Evolutionary conservation across 2,113 vertebrate genomes (phyloP).

Genomic region (Atrichornis clamosus): DNA sequence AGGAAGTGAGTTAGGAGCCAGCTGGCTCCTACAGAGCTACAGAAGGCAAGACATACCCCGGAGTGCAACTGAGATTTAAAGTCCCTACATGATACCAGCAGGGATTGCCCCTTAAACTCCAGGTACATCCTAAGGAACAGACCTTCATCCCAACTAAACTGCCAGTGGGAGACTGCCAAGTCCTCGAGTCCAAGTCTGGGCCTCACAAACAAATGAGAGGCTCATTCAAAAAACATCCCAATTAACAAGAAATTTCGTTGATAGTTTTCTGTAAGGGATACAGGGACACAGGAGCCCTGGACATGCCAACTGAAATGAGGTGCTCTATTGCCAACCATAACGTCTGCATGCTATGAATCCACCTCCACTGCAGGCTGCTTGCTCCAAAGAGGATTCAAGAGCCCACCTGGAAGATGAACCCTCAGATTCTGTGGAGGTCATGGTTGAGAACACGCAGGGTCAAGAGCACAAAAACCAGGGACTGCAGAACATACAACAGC

Average conservation of each 20-base stretch:
- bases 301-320: background rate
- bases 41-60: background rate
- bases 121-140: accelerated
- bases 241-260: background rate
- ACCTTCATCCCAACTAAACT: background rate
- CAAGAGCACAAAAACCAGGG: accelerated
- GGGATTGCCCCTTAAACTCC: background rate
- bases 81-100: background rate
- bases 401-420: accelerated
- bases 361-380: background rate
- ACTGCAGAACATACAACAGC: accelerated
- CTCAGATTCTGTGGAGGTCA: accelerated
- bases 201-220: background rate
- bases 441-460: background rate
- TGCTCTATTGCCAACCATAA: background rate
- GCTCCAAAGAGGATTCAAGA: background rate
- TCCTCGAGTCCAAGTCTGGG: background rate
- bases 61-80: background rate
- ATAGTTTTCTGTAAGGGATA: background rate
- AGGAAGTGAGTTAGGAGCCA: background rate
- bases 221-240: background rate
- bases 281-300: background rate
- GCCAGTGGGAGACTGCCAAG: background rate
- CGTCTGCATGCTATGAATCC: accelerated
- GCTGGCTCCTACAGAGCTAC: background rate